Evolutionary conservation across 2,888 invertebrate genomes (phyloP).

Genomic region (Pristionchus fissidentatus): DNA sequence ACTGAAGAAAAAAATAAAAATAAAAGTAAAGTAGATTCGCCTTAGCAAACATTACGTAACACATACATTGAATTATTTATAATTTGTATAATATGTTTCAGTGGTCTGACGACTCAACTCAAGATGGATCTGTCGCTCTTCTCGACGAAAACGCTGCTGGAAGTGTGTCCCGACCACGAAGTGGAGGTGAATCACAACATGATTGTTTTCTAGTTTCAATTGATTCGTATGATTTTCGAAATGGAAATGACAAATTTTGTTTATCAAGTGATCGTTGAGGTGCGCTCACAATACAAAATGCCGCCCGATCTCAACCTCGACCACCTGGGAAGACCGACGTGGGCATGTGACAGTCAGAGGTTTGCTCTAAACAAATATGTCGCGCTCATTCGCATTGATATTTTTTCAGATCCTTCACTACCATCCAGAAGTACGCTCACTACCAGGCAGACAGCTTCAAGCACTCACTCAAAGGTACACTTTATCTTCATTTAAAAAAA

Average conservation of each 20-base stretch:
- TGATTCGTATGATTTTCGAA: background rate
- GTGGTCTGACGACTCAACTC: slow-evolving; percentile 70
- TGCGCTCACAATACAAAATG: slow-evolving; percentile 81
- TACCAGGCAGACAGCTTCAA: slow-evolving; percentile 99
- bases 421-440: slow-evolving; percentile 96
- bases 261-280: slow-evolving; percentile 55
- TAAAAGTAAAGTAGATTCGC: too few relatives aligned
- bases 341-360: slow-evolving; percentile 94
- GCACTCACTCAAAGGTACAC: slow-evolving; percentile 85
- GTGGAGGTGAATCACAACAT: slow-evolving; percentile 52
- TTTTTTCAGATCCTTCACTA: slow-evolving; percentile 86
- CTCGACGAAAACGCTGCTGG: slow-evolving; percentile 96
- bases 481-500: background rate
- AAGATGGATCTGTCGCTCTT: slow-evolving; percentile 90
- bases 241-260: too few relatives aligned
- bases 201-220: background rate
- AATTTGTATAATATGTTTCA: background rate
- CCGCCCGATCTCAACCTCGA: slow-evolving; percentile 97
- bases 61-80: too few relatives aligned
- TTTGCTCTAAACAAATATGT: too few relatives aligned
- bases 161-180: slow-evolving; percentile 87
- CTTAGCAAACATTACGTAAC: too few relatives aligned
- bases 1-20: too few relatives aligned
- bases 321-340: slow-evolving; percentile 82
- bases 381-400: too few relatives aligned